These are phyloP conservation scores for Anoncus sp. DNA, from an alignment of 2,888 invertebrate species.

Conservation along the genomic window DNA sequence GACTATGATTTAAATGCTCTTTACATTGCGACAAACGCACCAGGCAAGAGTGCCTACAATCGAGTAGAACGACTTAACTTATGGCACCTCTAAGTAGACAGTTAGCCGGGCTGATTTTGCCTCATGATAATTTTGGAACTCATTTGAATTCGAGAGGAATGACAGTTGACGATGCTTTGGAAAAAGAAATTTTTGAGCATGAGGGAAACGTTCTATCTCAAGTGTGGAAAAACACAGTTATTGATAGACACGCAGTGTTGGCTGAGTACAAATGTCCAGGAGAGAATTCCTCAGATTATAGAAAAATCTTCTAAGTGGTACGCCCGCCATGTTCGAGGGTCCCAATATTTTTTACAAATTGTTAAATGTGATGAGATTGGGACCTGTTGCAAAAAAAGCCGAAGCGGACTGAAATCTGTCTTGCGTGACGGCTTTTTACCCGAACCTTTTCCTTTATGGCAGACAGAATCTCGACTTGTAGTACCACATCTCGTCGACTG, in stretches of 20 bases:
- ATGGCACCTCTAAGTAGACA: too few species aligned
- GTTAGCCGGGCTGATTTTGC: too few species aligned
- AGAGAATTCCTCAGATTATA: background rate
- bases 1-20: too few species aligned
- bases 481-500: constrained; percentile 29
- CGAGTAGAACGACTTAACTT: too few species aligned
- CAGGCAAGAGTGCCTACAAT: too few species aligned
- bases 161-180: too few species aligned
- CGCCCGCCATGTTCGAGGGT: constrained; percentile 43
- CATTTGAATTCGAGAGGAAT: too few species aligned
- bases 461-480: constrained; percentile 7
- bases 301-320: constrained; percentile 34
- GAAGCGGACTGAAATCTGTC: constrained; percentile 26
- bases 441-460: constrained; percentile 35
- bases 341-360: constrained; percentile 55
- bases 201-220: constrained; percentile 39
- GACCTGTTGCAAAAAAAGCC: constrained; percentile 31
- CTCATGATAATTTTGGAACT: too few species aligned
- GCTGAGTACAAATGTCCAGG: constrained; percentile 39
- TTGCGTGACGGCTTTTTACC: constrained; percentile 31
- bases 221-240: constrained; percentile 63
- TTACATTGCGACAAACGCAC: too few species aligned
- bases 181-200: background rate
- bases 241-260: constrained; percentile 28
- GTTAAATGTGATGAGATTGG: constrained; percentile 42